These are phyloP conservation scores for Pampusana beccarii DNA, from an alignment of 2,113 vertebrate species.

Conservation along the genomic window DNA sequence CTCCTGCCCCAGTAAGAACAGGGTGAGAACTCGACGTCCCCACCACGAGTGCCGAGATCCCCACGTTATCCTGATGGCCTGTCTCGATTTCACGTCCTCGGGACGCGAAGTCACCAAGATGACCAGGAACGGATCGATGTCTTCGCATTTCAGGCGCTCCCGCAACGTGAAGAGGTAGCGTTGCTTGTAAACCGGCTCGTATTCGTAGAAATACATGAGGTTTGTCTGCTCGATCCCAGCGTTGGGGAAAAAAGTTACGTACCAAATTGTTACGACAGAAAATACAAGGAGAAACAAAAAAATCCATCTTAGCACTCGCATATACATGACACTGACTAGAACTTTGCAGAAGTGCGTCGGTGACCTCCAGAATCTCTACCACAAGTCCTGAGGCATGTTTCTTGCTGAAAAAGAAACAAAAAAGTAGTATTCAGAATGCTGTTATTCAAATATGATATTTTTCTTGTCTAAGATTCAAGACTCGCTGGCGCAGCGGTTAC, in stretches of 20 bases:
- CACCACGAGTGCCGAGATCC: conserved; percentile 64
- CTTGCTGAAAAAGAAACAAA: background rate
- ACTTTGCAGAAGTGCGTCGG: background rate
- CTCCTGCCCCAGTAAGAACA: conserved; percentile 70
- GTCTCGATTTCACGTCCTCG: conserved; percentile 44
- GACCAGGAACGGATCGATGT: conserved; percentile 60
- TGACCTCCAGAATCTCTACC: background rate
- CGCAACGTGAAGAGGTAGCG: conserved; percentile 45
- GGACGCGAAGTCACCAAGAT: conserved; percentile 73
- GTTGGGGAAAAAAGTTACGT: background rate
- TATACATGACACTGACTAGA: background rate
- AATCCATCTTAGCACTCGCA: conserved; percentile 7
- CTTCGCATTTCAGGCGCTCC: conserved; percentile 34
- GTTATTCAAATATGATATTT: background rate
- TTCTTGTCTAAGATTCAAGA: background rate
- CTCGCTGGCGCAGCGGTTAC: fast-evolving
- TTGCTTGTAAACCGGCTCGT: conserved; percentile 57
- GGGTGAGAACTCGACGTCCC: conserved; percentile 61
- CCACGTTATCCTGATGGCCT: conserved; percentile 70
- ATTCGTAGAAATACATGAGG: conserved; percentile 70
- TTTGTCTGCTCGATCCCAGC: background rate
- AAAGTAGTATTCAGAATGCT: background rate
- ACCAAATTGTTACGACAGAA: conserved; percentile 17
- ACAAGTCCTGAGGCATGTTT: background rate
- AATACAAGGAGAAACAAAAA: conserved; percentile 47